Evolutionary conservation across 2,888 invertebrate species (phyloP).

Genomic region (Bruchidius siliquastri): DNA sequence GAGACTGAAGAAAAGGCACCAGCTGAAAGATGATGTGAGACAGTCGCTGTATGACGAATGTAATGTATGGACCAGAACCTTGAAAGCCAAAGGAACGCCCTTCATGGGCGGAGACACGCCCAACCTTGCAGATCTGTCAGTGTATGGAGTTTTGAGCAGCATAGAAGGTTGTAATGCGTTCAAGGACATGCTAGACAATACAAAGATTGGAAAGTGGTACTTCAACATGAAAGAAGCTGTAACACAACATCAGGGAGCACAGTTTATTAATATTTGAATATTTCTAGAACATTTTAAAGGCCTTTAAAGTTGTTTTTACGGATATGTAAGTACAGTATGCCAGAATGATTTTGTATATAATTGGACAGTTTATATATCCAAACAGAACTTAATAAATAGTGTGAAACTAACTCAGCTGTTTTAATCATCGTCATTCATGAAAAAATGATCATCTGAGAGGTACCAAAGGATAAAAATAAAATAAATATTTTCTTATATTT

Average conservation of each 20-base stretch:
- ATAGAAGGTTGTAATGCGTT: slow-evolving; percentile 93
- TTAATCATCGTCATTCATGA: too few relatives aligned
- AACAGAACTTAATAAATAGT: not conserved
- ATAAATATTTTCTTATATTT: too few relatives aligned
- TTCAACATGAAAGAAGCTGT: slow-evolving; percentile 65
- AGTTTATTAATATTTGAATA: slow-evolving; percentile 23
- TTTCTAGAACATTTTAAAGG: not conserved
- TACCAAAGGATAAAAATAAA: too few relatives aligned
- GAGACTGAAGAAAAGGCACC: slow-evolving; percentile 79
- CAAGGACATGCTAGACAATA: slow-evolving; percentile 68
- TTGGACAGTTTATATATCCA: not conserved
- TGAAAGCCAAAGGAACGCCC: slow-evolving; percentile 62
- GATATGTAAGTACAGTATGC: not conserved
- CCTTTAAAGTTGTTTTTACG: not conserved
- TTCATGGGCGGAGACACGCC: slow-evolving; percentile 87
- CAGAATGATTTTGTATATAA: not conserved
- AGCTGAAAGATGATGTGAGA: slow-evolving; percentile 83
- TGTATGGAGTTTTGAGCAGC: slow-evolving; percentile 85
- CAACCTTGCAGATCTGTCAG: slow-evolving; percentile 87
- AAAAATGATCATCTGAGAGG: too few relatives aligned
- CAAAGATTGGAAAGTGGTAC: slow-evolving; percentile 77
- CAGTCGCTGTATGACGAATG: slow-evolving; percentile 86
- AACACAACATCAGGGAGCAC: slow-evolving; percentile 55
- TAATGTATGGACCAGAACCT: slow-evolving; percentile 68
- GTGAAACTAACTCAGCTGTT: too few relatives aligned